Percentiles rank a stretch among this genome's conserved stretches.
Conservation (phyloP, 1,140 invertebrate genomes). For the Lanistes nyassanus region DNA sequence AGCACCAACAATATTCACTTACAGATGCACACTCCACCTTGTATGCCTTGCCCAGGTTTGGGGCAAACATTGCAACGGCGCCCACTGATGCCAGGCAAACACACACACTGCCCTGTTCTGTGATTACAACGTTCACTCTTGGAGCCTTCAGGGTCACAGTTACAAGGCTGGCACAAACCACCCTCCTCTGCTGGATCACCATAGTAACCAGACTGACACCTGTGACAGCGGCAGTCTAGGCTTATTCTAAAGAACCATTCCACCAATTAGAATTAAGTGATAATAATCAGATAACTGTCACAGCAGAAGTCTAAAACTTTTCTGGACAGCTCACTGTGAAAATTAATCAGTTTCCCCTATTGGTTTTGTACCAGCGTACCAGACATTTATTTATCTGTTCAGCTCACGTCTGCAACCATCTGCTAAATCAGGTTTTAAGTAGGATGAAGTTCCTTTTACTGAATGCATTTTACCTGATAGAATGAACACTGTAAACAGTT, state of each 20-base stretch:
- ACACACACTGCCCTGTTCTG: constrained; percentile 68
- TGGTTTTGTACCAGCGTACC: no score
- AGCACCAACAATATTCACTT: constrained; percentile 63
- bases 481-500: no score
- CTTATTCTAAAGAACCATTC: no score
- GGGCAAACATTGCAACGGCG: constrained; percentile 89
- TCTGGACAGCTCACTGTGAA: background rate
- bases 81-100: constrained; percentile 89
- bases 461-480: no score
- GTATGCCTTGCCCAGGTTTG: constrained; percentile 80
- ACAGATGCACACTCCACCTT: constrained; percentile 78
- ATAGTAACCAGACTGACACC: constrained; percentile 93
- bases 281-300: no score
- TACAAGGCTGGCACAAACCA: constrained; percentile 44
- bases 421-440: no score
- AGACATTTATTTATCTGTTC: no score
- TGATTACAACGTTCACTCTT: constrained; percentile 74
- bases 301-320: background rate
- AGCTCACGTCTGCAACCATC: no score
- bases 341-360: background rate
- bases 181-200: constrained; percentile 85
- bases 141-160: constrained; percentile 77
- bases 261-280: no score
- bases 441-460: no score
- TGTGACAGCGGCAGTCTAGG: constrained; percentile 67